phyloP scores from a whole-genome alignment of 2,888 invertebrate genomes.

The Melipona beecheii region DNA sequence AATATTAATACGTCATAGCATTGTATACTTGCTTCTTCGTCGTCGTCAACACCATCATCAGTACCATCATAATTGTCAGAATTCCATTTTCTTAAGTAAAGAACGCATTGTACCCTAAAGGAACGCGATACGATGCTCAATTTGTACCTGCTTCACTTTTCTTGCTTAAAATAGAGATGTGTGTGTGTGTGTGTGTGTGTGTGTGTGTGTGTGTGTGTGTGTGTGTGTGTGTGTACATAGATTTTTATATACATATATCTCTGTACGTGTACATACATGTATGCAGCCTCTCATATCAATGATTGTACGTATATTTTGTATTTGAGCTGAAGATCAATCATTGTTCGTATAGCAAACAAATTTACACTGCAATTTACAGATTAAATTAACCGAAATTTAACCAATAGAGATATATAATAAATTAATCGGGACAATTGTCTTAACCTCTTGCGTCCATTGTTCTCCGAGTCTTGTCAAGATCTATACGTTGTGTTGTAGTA shows the following conservation, averaged over 20 bases:
- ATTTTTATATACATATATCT: conserved; percentile 21
- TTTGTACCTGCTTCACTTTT: conserved; percentile 68
- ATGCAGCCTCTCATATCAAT: conserved; percentile 12
- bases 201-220: neutral
- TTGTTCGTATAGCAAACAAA: conserved; percentile 2
- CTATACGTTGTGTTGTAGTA: conserved; percentile 14
- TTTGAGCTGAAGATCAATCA: conserved; percentile 29
- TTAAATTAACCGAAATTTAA: neutral
- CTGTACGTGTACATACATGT: neutral
- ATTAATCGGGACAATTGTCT: neutral
- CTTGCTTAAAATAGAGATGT: conserved; percentile 48
- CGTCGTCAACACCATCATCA: conserved; percentile 15
- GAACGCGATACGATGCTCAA: conserved; percentile 67
- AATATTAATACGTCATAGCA: conserved; percentile 68
- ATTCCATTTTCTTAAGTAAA: conserved; percentile 57
- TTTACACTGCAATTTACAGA: neutral
- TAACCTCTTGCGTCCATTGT: neutral
- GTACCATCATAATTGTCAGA: conserved; percentile 20
- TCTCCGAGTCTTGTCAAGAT: neutral
- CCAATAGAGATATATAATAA: neutral
- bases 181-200: neutral
- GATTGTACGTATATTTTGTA: conserved; percentile 8
- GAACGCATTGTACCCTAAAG: conserved; percentile 68
- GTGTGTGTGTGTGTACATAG: neutral
- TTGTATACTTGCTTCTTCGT: conserved; percentile 38